Evolutionary conservation across 2,888 invertebrate genomes (phyloP).

Genomic region (Elysia crispata): DNA sequence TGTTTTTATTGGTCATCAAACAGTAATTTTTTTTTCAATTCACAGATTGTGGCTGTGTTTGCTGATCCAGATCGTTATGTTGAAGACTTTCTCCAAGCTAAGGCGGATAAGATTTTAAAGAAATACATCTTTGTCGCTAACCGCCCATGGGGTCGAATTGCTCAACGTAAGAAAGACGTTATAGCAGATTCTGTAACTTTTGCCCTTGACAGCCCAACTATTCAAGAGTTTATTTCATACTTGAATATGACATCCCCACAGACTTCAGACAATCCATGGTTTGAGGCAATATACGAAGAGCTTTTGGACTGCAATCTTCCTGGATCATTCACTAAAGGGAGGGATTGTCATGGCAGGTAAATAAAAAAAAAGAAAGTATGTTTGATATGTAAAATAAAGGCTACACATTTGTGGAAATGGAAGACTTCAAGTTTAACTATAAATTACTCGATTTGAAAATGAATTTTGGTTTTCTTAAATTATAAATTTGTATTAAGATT

Average conservation of each 20-base stretch:
- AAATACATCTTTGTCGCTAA: slow-evolving; percentile 64
- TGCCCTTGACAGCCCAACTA: slow-evolving; percentile 48
- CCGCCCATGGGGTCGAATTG: slow-evolving; percentile 56
- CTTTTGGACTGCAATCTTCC: slow-evolving; percentile 36
- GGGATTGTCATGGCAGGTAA: background rate
- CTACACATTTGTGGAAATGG: no score
- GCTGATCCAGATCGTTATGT: slow-evolving; percentile 63
- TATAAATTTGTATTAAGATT: no score
- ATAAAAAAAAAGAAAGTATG: no score
- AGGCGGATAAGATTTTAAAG: slow-evolving; percentile 12
- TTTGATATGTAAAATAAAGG: no score
- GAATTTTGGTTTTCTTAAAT: no score
- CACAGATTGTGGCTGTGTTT: slow-evolving; percentile 64
- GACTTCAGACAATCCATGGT: slow-evolving; percentile 66
- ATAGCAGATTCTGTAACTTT: slow-evolving; percentile 56
- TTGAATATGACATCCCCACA: slow-evolving; percentile 26
- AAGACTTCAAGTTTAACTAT: no score
- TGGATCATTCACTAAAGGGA: slow-evolving; percentile 22
- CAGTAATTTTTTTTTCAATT: no score
- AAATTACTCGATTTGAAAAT: no score
- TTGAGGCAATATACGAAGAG: slow-evolving; percentile 65
- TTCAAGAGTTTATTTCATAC: slow-evolving; percentile 51
- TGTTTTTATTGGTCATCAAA: no score
- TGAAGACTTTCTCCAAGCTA: slow-evolving; percentile 57
- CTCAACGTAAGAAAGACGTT: background rate